Evolutionary conservation across 1,140 invertebrate genomes (phyloP).

Genomic region (Melipona quadrifasciata): DNA sequence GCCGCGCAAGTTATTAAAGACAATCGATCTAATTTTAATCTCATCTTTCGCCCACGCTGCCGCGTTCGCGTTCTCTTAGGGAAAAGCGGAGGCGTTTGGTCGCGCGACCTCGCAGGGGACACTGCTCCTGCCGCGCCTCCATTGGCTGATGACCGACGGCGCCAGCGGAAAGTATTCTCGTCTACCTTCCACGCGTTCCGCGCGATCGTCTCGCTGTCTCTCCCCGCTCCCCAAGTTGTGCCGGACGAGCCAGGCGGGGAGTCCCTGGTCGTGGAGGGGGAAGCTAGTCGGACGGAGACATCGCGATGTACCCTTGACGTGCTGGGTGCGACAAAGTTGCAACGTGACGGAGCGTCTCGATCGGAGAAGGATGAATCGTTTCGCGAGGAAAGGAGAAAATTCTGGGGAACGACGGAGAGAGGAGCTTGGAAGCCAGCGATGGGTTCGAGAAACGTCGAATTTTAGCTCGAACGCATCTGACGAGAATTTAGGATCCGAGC

Average conservation of each 20-base stretch:
- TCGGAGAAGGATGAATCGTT: neutral
- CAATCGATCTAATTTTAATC: slow-evolving; percentile 70
- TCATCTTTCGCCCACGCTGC: slow-evolving; percentile 58
- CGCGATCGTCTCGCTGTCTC: neutral
- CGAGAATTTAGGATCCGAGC: too few relatives aligned
- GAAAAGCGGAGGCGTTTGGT: slow-evolving; percentile 49
- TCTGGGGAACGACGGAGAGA: neutral
- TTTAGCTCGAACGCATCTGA: neutral
- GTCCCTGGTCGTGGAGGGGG: neutral
- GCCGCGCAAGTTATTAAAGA: slow-evolving; percentile 60
- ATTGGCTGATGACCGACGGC: slow-evolving; percentile 44
- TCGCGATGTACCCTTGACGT: neutral
- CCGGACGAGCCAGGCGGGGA: slow-evolving; percentile 2
- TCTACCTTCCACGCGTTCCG: neutral
- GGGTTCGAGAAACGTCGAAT: neutral
- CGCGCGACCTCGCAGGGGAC: slow-evolving; percentile 61
- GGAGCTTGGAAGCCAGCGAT: neutral
- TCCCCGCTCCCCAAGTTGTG: neutral
- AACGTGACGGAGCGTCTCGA: neutral
- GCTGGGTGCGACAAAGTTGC: neutral
- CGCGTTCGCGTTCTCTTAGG: slow-evolving; percentile 10
- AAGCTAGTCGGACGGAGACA: neutral
- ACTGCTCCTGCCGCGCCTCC: slow-evolving; percentile 48
- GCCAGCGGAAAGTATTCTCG: slow-evolving; percentile 52
- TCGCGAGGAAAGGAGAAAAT: neutral